Base-by-base conservation (phyloP, 2,888 invertebrate genomes). In the Rotaria socialis region DNA sequence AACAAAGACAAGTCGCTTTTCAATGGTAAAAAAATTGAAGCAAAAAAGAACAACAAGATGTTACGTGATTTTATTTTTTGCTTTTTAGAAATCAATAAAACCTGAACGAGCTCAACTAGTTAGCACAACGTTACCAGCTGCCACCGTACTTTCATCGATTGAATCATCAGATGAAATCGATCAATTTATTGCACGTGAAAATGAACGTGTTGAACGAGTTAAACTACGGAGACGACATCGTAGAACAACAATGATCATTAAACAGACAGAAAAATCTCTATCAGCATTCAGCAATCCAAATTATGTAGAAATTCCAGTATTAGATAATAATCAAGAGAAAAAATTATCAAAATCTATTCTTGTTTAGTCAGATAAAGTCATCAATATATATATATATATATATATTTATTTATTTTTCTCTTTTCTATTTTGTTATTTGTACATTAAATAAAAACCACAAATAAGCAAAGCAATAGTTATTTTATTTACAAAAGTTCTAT, bases 21-120 rank as follows among this genome's bases (percentile, higher is more conserved):
- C 67, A 41, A 35, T 67, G 19, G 67, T 67, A 67, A 16, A 3
- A 27, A 67, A 8, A 55, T 22, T 55, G 4, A 5, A 14, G 50
- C 5, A 50, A 50, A 67, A 24, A 8, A 56, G 22, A n/a, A 80
- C 24, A 80, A 80, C 1, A 43, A 5, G 0, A 35, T 22, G 35
- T 35, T 35, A 35, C 35, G 35, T 35, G 35, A 35, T 35, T 35
- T 35, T 35, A 47, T 47, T 43, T 47, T 16, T 8, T 47, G 22
- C 47, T 6, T 14, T 80, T 11, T 80, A 80, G 43, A 47, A 43
- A 43, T 80, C n/a, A 27, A 67, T 80, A 6, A 43, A 80, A 80
- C 80, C 80, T 47, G 80, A 80, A 80, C 80, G 80, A 24, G 80
- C 80, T n/a, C 80, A 80, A 80, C 5, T 80, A 24, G 80, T 80